Evolutionary conservation across 2,113 vertebrate genomes (phyloP).

Genomic region (Megatriorchis doriae): DNA sequence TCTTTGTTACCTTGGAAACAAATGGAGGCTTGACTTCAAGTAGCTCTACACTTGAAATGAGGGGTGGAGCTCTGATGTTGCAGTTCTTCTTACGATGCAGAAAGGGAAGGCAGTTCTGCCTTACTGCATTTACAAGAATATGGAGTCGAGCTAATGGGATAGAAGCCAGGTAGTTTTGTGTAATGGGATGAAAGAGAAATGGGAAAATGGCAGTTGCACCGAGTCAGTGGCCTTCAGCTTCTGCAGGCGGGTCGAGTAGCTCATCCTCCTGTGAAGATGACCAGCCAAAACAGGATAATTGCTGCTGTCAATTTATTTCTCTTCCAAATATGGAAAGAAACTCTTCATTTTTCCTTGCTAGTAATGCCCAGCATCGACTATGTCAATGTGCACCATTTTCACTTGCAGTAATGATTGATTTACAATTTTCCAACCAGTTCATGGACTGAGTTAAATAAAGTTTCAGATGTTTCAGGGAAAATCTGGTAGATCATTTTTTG

Average conservation of each 20-base stretch:
- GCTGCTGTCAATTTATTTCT: not conserved
- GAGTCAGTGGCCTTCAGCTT: not conserved
- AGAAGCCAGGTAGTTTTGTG: not conserved
- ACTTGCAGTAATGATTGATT: not conserved
- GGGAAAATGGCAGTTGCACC: not conserved
- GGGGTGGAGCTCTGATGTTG: conserved; percentile 11
- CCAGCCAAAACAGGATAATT: not conserved
- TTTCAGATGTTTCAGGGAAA: not conserved
- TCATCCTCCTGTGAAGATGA: not conserved
- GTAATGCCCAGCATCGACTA: not conserved
- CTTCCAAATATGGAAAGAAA: not conserved
- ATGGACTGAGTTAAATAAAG: not conserved
- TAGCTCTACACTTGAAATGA: not conserved
- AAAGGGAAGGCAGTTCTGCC: not conserved
- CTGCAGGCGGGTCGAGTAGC: not conserved
- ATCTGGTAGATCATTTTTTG: not conserved
- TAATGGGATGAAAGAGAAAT: not conserved
- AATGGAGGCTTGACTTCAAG: conserved; percentile 25
- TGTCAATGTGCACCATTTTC: not conserved
- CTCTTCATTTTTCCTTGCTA: not conserved
- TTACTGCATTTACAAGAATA: not conserved
- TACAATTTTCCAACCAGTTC: not conserved
- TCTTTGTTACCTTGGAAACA: conserved; percentile 58
- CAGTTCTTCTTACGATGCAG: not conserved
- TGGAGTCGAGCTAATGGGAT: not conserved